These are phyloP conservation scores for Chaitophorus viminalis DNA, from an alignment of 2,888 invertebrate species.

Conservation along the genomic window DNA sequence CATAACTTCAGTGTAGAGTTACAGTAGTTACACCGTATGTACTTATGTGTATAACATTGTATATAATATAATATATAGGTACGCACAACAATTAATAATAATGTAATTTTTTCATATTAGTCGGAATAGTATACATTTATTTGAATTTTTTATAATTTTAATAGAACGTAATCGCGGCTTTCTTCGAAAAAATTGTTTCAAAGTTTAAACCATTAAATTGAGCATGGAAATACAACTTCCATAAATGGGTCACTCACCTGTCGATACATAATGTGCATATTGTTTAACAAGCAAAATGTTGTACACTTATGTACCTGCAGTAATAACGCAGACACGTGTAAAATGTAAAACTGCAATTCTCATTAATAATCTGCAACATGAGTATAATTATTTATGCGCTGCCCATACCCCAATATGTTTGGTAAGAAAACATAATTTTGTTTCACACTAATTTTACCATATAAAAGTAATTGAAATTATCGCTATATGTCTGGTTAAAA, in stretches of 20 bases:
- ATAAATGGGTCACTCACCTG: conserved; percentile 52
- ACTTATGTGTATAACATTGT: too few species aligned
- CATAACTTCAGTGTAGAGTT: neutral
- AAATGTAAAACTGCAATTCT: neutral
- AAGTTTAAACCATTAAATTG: conserved; percentile 13
- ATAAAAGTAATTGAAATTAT: neutral
- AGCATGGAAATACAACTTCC: neutral
- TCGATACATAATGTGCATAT: neutral
- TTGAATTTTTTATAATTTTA: neutral
- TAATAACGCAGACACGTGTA: neutral
- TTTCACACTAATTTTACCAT: neutral
- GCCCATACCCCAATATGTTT: neutral
- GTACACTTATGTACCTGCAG: neutral
- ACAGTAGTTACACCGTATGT: neutral
- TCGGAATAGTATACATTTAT: conserved; percentile 13
- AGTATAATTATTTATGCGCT: neutral
- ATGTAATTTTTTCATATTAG: conserved; percentile 6
- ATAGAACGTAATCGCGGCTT: neutral
- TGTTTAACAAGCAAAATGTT: neutral
- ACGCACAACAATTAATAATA: neutral
- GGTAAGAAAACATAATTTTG: neutral
- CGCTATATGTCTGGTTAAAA: neutral
- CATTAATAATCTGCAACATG: neutral
- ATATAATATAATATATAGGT: too few species aligned
- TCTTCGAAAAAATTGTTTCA: neutral